A percentile compares a stretch with the other conserved stretches of the same genome.
phyloP scores from a whole-genome alignment of 2,797 vertebrate species.

The Acanthornis magna region DNA sequence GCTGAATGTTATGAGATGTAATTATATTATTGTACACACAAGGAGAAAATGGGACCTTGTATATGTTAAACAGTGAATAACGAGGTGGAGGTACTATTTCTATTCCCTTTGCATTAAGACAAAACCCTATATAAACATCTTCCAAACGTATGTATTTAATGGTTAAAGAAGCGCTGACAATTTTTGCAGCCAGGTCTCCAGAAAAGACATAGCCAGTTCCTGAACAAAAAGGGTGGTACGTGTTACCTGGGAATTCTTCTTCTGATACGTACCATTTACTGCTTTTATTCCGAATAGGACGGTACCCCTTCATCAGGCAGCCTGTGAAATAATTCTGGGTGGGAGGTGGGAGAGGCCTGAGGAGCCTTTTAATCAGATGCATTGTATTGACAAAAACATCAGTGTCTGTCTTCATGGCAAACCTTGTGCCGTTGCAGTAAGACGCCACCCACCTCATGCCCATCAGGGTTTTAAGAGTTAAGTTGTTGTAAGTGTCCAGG shows the following conservation, averaged over 20 bases:
- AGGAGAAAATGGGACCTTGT: background rate
- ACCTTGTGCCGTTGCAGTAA: background rate
- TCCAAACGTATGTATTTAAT: slow-evolving; percentile 9
- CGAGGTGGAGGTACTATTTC: background rate
- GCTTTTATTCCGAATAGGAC: background rate
- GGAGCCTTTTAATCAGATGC: background rate
- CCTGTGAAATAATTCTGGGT: slow-evolving; percentile 27
- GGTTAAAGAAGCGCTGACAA: background rate
- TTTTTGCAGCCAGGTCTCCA: slow-evolving; percentile 17
- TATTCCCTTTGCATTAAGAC: background rate
- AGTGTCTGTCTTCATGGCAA: slow-evolving; percentile 30
- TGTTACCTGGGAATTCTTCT: background rate
- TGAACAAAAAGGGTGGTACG: slow-evolving; percentile 41
- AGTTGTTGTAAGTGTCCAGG: slow-evolving; percentile 17
- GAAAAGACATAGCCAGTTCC: slow-evolving; percentile 32
- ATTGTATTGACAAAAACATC: slow-evolving; percentile 26
- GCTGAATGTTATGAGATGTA: background rate
- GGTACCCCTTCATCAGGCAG: background rate
- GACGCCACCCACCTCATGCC: background rate
- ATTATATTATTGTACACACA: background rate
- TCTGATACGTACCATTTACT: slow-evolving; percentile 22
- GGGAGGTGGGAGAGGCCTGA: background rate
- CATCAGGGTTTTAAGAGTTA: slow-evolving; percentile 36
- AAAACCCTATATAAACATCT: slow-evolving; percentile 33
- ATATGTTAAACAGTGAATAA: background rate